phyloP scores from a whole-genome alignment of 2,113 vertebrate species.

The Sardina pilchardus region DNA sequence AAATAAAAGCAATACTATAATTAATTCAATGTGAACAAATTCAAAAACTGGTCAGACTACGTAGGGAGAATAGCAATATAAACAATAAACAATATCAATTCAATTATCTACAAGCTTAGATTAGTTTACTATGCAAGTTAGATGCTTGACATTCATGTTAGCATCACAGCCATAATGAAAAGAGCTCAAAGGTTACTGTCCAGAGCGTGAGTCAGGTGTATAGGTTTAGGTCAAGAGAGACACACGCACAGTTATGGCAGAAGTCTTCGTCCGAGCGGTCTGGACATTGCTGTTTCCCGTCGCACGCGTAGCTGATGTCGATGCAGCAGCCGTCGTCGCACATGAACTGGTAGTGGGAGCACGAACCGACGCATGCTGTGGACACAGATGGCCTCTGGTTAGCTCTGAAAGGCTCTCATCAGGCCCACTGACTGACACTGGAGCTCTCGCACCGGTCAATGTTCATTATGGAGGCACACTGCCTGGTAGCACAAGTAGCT shows the following conservation, averaged over 20 bases:
- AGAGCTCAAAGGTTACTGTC: background rate
- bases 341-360: constrained; percentile 90
- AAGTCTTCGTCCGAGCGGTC: constrained; percentile 93
- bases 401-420: background rate
- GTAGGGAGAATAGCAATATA: too few species aligned
- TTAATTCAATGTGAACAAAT: too few species aligned
- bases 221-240: background rate
- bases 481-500: background rate
- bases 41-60: too few species aligned
- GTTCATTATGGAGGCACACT: background rate
- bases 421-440: background rate
- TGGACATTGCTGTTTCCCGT: constrained; percentile 87
- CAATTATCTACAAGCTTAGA: background rate
- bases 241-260: constrained; percentile 84
- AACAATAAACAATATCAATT: too few species aligned
- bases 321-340: constrained; percentile 95
- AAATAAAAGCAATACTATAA: too few species aligned
- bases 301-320: constrained; percentile 89
- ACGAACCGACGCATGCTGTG: constrained; percentile 81
- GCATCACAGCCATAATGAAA: background rate
- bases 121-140: background rate
- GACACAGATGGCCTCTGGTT: constrained; percentile 16
- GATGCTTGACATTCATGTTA: background rate
- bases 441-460: background rate
- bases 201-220: too few species aligned